Conservation (phyloP, 2,113 vertebrate genomes). For the Eidolon helvum region DNA sequence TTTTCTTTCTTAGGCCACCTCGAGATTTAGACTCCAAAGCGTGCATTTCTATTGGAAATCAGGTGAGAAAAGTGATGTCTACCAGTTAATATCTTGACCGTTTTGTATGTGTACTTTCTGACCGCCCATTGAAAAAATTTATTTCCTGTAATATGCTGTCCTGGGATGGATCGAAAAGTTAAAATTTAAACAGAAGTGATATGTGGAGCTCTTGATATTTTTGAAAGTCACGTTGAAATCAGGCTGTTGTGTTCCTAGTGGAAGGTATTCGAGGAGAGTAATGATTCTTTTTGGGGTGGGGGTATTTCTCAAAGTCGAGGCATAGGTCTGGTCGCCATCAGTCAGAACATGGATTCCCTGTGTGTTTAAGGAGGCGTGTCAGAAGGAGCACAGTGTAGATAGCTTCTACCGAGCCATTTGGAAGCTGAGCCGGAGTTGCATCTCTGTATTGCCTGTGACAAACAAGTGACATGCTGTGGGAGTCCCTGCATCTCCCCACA, state of each 20-base stretch:
- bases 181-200: not conserved
- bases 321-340: not conserved
- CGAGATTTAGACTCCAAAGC: conserved; percentile 98
- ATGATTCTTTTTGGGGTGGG: not conserved
- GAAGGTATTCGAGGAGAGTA: not conserved
- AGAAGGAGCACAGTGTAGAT: not conserved
- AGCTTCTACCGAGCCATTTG: fast-evolving
- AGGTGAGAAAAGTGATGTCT: conserved; percentile 84
- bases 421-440: not conserved
- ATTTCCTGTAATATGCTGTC: not conserved
- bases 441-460: not conserved
- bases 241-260: not conserved
- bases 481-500: not conserved
- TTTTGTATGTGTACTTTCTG: not conserved
- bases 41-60: conserved; percentile 95
- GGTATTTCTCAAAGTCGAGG: not conserved
- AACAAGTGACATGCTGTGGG: not conserved
- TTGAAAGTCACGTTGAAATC: not conserved
- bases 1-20: conserved; percentile 87
- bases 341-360: not conserved
- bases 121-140: not conserved
- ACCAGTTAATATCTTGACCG: not conserved
- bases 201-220: not conserved
- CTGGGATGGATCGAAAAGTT: not conserved
- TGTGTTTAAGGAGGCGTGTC: fast-evolving